phyloP scores from a whole-genome alignment of 2,888 invertebrate species.

The Harpagoxenus sublaevis region DNA sequence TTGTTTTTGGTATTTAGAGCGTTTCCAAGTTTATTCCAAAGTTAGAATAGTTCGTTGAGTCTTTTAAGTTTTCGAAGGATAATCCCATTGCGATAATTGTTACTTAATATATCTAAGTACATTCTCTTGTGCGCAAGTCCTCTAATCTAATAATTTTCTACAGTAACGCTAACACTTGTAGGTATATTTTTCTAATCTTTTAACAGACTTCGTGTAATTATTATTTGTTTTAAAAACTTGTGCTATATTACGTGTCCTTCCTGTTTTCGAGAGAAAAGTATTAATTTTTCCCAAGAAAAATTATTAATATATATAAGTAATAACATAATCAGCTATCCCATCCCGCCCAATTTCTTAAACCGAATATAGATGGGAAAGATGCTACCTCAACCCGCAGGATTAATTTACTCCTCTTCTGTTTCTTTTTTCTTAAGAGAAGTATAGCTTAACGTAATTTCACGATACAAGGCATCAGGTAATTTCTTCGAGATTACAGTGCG shows the following conservation, averaged over 20 bases:
- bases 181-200: slow-evolving; percentile 14
- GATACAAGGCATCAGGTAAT: neutral
- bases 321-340: slow-evolving; percentile 12
- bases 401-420: neutral
- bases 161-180: slow-evolving; percentile 13
- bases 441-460: slow-evolving; percentile 27
- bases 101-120: neutral
- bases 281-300: neutral
- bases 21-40: slow-evolving; percentile 11
- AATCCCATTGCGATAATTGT: neutral
- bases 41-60: slow-evolving; percentile 1
- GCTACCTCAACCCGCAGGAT: slow-evolving; percentile 40
- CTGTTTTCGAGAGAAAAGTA: neutral
- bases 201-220: slow-evolving; percentile 8
- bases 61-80: neutral
- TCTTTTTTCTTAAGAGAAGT: neutral
- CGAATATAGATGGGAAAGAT: slow-evolving; percentile 30
- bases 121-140: neutral
- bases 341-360: slow-evolving; percentile 29
- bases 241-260: slow-evolving; percentile 8
- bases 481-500: slow-evolving; percentile 14
- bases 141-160: slow-evolving; percentile 28
- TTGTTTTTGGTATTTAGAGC: slow-evolving; percentile 10
- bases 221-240: neutral
- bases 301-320: slow-evolving; percentile 20